Conservation (phyloP, 2,113 vertebrate species). For the Pan troglodytes region DNA sequence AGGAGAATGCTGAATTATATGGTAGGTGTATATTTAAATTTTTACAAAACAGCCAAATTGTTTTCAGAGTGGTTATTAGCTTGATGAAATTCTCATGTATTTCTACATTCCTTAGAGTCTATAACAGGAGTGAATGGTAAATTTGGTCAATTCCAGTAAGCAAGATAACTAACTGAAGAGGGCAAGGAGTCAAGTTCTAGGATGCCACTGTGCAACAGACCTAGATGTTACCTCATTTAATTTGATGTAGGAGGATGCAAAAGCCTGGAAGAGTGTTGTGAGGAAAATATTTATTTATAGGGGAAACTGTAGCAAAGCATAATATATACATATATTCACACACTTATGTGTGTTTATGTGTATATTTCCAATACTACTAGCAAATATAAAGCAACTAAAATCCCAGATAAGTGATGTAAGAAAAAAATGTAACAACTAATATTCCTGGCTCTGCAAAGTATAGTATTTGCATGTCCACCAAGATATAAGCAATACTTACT, state of each 20-base stretch:
- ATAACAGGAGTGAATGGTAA: neutral
- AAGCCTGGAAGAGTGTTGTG: neutral
- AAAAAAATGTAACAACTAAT: neutral
- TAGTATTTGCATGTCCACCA: neutral
- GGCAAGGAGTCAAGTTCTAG: neutral
- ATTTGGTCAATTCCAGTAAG: neutral
- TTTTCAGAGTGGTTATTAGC: neutral
- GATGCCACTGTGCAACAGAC: neutral
- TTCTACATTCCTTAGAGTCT: neutral
- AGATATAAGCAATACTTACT: neutral
- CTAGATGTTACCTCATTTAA: neutral
- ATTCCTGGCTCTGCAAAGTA: neutral
- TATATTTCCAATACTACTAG: neutral
- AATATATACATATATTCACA: neutral
- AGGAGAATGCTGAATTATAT: neutral
- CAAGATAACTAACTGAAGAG: neutral
- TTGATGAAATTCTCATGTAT: neutral
- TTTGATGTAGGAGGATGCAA: neutral
- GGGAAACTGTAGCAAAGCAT: neutral
- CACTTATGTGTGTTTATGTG: neutral
- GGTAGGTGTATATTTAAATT: neutral
- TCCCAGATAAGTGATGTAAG: neutral
- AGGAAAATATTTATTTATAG: neutral
- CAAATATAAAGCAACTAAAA: neutral
- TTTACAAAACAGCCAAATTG: neutral